Base-by-base conservation (phyloP, 2,113 vertebrate genomes). In the Athene noctua region DNA sequence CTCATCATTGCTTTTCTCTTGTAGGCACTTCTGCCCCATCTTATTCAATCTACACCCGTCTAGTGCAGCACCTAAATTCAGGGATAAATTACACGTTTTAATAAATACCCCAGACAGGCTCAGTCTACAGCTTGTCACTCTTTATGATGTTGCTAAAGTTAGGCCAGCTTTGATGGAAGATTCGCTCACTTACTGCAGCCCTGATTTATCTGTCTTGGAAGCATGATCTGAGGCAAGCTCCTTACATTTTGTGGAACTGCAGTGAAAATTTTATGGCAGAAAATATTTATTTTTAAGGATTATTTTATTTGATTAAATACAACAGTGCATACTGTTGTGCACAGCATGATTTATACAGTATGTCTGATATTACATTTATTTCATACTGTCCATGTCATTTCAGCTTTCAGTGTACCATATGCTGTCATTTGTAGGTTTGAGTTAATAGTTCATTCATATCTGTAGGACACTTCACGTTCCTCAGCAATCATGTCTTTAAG, bases 401-500 rank as follows among this genome's bases (percentile, higher is more conserved):
- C 85, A 80, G 67, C 59, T 93, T 78, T 66, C 68, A 74, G 1
- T 14, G 30, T 32, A 63, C 87, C 54, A 49, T 4, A 83, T 32
- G n/a, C 34, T 92, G 63, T 81, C 52, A 74, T 38, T 80, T 84
- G 54, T 46, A 54, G 40, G 13, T 84, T 81, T 92, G 81, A 80
- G n/a, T 90, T 94, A 92, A 67, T 54, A 78, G 49, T 70, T 92
- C 66, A 51, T 94, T 92, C 61, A n/a, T 40, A 86, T 4, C 13
- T 78, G 77, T 38, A 74, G 65, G 55, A 74, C 61, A 80, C 17
- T 86, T 90, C 16, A 62, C 58, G 55, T 40, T 90, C 68, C 65
- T 91, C 72, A 88, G 88, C 16, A 90, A 63, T 94, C 86, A 95
- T 52, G 30, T 52, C 68, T 94, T 89, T 74, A 84, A 81, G 49